These are phyloP conservation scores for Mormyrus iriodes DNA, from an alignment of 2,113 vertebrate genomes.

Conservation along the genomic window DNA sequence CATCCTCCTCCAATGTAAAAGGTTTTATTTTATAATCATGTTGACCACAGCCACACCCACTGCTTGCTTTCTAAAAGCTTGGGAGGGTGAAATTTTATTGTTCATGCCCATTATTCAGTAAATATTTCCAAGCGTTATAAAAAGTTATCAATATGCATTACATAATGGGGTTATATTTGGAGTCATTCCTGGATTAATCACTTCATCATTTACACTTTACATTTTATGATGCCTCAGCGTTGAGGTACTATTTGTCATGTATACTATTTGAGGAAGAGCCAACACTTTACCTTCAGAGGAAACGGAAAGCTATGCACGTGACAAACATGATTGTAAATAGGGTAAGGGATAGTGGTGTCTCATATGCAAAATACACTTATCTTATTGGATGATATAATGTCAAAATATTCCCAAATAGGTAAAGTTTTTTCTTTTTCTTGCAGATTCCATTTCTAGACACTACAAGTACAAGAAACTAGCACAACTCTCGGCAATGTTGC, in stretches of 20 bases:
- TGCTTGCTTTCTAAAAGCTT: not conserved
- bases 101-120: not conserved
- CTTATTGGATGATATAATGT: not conserved
- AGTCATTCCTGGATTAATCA: too few relatives aligned
- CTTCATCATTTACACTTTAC: too few relatives aligned
- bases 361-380: not conserved
- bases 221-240: not conserved
- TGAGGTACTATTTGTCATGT: too few relatives aligned
- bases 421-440: not conserved
- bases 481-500: too few relatives aligned
- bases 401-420: not conserved
- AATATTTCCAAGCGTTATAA: not conserved
- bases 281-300: not conserved
- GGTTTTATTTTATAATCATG: not conserved
- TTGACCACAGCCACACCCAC: not conserved
- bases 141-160: not conserved
- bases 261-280: not conserved
- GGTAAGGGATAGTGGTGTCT: not conserved
- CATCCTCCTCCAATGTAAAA: not conserved
- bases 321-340: not conserved
- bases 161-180: not conserved
- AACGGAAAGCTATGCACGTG: not conserved
- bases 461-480: too few relatives aligned
- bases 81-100: not conserved
- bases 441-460: too few relatives aligned